Evolutionary conservation across 2,113 vertebrate genomes (phyloP).

Genomic region (Archilochus colubris): DNA sequence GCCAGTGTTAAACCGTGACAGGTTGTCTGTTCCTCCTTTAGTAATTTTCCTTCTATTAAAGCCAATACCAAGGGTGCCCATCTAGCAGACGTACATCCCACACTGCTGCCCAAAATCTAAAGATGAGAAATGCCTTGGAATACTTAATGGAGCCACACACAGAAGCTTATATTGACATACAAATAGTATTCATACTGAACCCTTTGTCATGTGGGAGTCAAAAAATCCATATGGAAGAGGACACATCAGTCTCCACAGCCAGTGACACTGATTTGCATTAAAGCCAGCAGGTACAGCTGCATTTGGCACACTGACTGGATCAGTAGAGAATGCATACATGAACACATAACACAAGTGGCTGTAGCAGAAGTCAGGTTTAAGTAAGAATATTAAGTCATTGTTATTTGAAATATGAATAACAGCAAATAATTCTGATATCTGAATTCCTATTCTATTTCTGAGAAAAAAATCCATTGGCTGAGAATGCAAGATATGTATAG

Average conservation of each 20-base stretch:
- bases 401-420: not conserved
- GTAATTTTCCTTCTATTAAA: not conserved
- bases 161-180: not conserved
- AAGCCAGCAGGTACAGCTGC: not conserved
- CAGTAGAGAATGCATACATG: not conserved
- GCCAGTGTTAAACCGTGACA: too few relatives aligned
- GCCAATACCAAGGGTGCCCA: not conserved
- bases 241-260: not conserved
- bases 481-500: not conserved
- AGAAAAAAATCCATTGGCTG: not conserved
- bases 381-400: not conserved
- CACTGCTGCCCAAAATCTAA: not conserved
- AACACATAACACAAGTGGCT: not conserved
- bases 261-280: not conserved
- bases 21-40: not conserved
- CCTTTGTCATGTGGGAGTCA: not conserved
- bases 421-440: not conserved
- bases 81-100: not conserved
- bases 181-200: not conserved
- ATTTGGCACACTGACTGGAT: not conserved
- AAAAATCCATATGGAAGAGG: not conserved
- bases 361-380: not conserved
- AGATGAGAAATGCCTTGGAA: not conserved
- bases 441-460: not conserved
- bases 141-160: not conserved